Conservation (phyloP, 2,888 invertebrate genomes). For the Microchrysa polita region DNA sequence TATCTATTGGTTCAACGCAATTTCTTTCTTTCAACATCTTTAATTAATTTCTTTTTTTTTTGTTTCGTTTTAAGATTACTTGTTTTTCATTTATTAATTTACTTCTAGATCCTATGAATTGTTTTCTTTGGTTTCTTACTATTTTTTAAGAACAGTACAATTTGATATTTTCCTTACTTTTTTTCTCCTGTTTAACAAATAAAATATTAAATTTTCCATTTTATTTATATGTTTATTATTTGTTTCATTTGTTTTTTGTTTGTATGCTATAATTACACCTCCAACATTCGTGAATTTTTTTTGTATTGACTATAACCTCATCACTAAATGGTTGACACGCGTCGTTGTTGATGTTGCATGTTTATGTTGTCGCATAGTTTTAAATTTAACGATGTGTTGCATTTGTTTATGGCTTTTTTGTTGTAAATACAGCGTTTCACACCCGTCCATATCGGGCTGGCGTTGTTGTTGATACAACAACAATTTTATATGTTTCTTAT, state of each 20-base stretch:
- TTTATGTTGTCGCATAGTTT: slow-evolving; percentile 1
- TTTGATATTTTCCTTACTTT: slow-evolving; percentile 2
- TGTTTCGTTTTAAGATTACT: neutral
- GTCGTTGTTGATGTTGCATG: slow-evolving; percentile 26
- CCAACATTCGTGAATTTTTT: neutral
- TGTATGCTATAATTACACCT: neutral
- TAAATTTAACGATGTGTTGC: too few relatives aligned
- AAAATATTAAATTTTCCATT: slow-evolving; percentile 14
- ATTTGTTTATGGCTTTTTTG: too few relatives aligned
- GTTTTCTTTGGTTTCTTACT: neutral
- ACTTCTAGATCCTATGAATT: slow-evolving; percentile 31
- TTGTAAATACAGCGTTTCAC: too few relatives aligned
- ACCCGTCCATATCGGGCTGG: neutral
- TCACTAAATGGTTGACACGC: slow-evolving; percentile 1
- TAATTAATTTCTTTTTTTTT: neutral
- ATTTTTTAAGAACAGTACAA: slow-evolving; percentile 28
- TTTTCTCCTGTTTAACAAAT: slow-evolving; percentile 23
- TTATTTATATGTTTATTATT: too few relatives aligned
- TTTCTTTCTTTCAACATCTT: neutral
- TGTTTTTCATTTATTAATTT: slow-evolving; percentile 33
- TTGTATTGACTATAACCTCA: slow-evolving; percentile 36
- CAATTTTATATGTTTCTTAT: neutral
- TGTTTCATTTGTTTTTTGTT: too few relatives aligned
- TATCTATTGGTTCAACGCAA: neutral
- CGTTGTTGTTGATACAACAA: neutral